Evolutionary conservation across 2,888 invertebrate genomes (phyloP), one percentile per base, ranked within the genome.

Genomic region (Pyrocoelia pectoralis): DNA sequence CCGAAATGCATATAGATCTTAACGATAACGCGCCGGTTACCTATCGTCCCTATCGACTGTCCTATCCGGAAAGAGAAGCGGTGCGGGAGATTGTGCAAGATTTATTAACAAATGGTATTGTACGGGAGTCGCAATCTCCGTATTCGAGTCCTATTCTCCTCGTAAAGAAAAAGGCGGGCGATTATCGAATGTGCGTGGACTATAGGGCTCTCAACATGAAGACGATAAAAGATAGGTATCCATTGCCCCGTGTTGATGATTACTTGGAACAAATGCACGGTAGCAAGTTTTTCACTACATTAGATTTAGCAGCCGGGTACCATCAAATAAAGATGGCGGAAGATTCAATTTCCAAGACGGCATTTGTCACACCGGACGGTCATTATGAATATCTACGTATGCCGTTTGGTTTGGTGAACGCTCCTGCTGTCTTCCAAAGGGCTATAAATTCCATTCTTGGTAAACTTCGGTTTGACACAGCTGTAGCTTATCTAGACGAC

Each of bases 321-420:
- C 24, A 24, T 8, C 24, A 5, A 24, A 24, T 24, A 24, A 3
- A 3, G 8, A 24, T 5, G 24, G 54, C 41, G 0, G 58, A 64
- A 41, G 63, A 68, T 4, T 73, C 71, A 19, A 68, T 69, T 4
- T n/a, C n/a, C n/a, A 74, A 73, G 28, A 79, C 76, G 0, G 77
- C 74, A 1, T 74, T 76, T 48, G 69, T 71, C 1, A 77, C 75
- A 1, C 72, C 71, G 0, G 73, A 75, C 29, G 75, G 74, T 3
- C 61, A 75, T 10, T 78, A 67, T 46, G 72, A 79, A 68, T 76
- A 72, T 56, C 50, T 69, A 1, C 56, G 68, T n/a, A 73, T 76
- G 74, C 73, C 75, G 1, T 80, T 78, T 59, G 77, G 77, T 1
- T 56, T 78, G 1, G 53, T 68, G 1, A 77, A 77, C 52, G 74